phyloP scores from a whole-genome alignment of 2,113 vertebrate genomes.

The Equus quagga region DNA sequence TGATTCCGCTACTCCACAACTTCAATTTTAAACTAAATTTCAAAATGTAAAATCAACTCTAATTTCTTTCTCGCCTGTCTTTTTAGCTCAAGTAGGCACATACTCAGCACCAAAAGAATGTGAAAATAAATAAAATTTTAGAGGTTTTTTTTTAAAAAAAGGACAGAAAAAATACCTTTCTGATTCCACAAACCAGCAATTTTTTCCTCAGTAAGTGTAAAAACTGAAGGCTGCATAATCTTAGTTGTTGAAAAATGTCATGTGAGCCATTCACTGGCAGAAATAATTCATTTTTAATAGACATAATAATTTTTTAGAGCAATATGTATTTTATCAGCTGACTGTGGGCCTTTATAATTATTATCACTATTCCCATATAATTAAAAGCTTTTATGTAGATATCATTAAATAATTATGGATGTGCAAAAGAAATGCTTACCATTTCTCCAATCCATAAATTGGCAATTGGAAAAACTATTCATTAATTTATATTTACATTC shows the following conservation, averaged over 20 bases:
- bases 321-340: conserved; percentile 66
- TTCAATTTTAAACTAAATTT: conserved; percentile 69
- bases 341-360: conserved; percentile 57
- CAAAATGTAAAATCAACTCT: conserved; percentile 72
- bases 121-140: conserved; percentile 36
- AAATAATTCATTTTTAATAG: conserved; percentile 83
- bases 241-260: conserved; percentile 81
- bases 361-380: conserved; percentile 66
- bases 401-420: conserved; percentile 71
- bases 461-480: conserved; percentile 60
- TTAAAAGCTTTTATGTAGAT: conserved; percentile 73
- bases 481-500: conserved; percentile 84
- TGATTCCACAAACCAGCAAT: conserved; percentile 56
- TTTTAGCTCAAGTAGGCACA: conserved; percentile 35
- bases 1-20: not conserved
- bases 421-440: conserved; percentile 32
- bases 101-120: conserved; percentile 27
- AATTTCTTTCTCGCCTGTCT: conserved; percentile 40
- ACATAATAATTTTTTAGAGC: conserved; percentile 51
- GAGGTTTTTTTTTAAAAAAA: not conserved
- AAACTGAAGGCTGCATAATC: conserved; percentile 77
- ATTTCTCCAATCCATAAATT: conserved; percentile 58
- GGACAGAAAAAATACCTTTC: conserved; percentile 53
- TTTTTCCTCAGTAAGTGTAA: conserved; percentile 72
- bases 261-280: conserved; percentile 74